Evolutionary conservation across 2,888 invertebrate species (phyloP).

Genomic region (Eristalinus sepulchralis): DNA sequence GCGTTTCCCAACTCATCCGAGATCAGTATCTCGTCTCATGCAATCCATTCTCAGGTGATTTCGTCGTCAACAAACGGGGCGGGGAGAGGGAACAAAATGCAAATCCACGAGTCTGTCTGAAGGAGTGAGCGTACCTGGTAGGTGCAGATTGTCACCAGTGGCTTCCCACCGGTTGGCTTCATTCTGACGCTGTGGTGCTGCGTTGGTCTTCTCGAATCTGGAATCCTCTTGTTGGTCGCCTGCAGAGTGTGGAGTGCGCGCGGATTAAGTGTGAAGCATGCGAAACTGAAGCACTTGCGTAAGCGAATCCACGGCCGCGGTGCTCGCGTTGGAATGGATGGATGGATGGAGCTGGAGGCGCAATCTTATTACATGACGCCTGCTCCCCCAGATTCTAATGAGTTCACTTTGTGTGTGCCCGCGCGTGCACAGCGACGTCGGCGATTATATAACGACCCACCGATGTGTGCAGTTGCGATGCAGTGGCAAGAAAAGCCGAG

Average conservation of each 20-base stretch:
- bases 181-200: constrained; percentile 64
- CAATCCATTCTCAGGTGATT: constrained; percentile 23
- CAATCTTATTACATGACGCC: constrained; percentile 50
- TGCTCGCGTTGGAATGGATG: neutral
- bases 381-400: constrained; percentile 55
- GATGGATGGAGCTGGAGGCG: constrained; percentile 8
- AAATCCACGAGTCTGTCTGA: neutral
- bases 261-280: constrained; percentile 62
- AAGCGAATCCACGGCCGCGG: constrained; percentile 38
- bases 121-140: constrained; percentile 74
- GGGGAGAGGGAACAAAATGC: neutral
- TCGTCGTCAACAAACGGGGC: neutral
- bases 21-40: constrained; percentile 34
- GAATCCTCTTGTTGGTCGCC: neutral
- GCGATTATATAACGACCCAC: constrained; percentile 52
- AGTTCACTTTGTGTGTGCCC: constrained; percentile 11
- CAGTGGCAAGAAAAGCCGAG: constrained; percentile 35
- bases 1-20: constrained; percentile 27
- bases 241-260: constrained; percentile 20
- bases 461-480: constrained; percentile 14
- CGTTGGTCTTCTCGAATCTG: constrained; percentile 9
- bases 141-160: constrained; percentile 77
- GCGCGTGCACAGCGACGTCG: constrained; percentile 7
- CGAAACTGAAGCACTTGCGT: constrained; percentile 53
- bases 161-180: constrained; percentile 75